Percentiles rank a stretch among this genome's conserved stretches.
Evolutionary conservation across 2,113 vertebrate genomes (phyloP).

Genomic region (Paraplagusia blochii): DNA sequence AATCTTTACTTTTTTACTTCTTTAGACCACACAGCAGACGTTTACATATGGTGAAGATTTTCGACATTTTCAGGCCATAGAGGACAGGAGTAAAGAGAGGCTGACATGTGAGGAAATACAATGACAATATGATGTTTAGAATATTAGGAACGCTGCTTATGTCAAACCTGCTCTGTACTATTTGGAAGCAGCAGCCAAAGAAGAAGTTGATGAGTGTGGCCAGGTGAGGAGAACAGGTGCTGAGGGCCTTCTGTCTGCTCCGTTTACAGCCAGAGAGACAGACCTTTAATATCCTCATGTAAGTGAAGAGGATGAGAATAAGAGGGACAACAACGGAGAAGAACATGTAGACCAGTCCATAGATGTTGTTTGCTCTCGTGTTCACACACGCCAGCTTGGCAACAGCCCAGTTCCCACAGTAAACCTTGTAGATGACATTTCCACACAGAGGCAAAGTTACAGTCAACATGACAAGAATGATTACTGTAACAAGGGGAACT

Average conservation of each 20-base stretch:
- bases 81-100: slow-evolving; percentile 18
- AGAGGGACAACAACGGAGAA: slow-evolving; percentile 17
- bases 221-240: slow-evolving; percentile 34
- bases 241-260: slow-evolving; percentile 21
- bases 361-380: slow-evolving; percentile 43
- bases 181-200: slow-evolving; percentile 1
- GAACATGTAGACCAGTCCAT: slow-evolving; percentile 16
- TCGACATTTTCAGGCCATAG: slow-evolving; percentile 26
- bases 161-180: slow-evolving; percentile 14
- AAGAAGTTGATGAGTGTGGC: slow-evolving; percentile 21
- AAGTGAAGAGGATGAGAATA: slow-evolving; percentile 14
- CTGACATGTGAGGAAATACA: slow-evolving; percentile 28
- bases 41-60: slow-evolving; percentile 14
- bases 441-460: slow-evolving; percentile 49
- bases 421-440: slow-evolving; percentile 52
- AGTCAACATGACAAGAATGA: slow-evolving; percentile 28
- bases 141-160: neutral
- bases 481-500: neutral
- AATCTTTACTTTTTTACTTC: too few species aligned
- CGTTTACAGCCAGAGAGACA: slow-evolving; percentile 16
- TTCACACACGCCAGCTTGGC: slow-evolving; percentile 60
- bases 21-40: neutral
- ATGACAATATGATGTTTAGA: slow-evolving; percentile 3
- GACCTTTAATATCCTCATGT: slow-evolving; percentile 9
- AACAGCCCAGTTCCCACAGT: slow-evolving; percentile 61